Percentiles rank a stretch among this genome's conserved stretches.
Evolutionary conservation across 2,797 vertebrate species (phyloP).

Genomic region (Synanceia verrucosa): DNA sequence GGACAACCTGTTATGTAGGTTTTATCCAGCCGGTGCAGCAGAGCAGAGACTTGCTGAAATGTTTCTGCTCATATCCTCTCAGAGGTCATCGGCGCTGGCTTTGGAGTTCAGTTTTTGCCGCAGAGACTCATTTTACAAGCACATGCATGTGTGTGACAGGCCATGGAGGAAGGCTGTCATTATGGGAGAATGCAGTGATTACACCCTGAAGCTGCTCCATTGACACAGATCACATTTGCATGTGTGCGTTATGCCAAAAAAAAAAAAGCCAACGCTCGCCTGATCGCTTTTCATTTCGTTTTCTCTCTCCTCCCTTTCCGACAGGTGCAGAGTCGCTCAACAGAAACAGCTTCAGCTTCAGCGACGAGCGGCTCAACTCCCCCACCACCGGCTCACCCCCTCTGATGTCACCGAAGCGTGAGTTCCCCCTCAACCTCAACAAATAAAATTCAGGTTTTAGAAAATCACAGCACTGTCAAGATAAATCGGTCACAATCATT

Average conservation of each 20-base stretch:
- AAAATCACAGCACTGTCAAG: no score
- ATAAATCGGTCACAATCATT: neutral
- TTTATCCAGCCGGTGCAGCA: neutral
- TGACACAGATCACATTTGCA: conserved; percentile 52
- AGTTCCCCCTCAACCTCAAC: conserved; percentile 5
- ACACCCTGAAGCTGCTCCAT: conserved; percentile 43
- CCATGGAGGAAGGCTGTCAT: conserved; percentile 50
- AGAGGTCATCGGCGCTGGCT: neutral
- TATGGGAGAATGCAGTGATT: conserved; percentile 66
- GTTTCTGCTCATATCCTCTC: neutral
- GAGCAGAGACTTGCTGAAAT: no score
- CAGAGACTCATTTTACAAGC: conserved; percentile 42
- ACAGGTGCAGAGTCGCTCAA: conserved; percentile 93
- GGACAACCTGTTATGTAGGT: neutral
- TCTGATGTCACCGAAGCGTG: conserved; percentile 88
- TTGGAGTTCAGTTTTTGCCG: neutral
- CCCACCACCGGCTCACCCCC: conserved; percentile 80
- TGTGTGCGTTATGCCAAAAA: neutral
- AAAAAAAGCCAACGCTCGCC: neutral
- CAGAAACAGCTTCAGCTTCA: conserved; percentile 94
- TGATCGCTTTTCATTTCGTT: conserved; percentile 11
- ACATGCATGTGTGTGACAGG: conserved; percentile 48
- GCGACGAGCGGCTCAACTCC: conserved; percentile 95
- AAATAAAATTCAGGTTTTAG: neutral
- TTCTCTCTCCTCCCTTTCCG: neutral